Evolutionary conservation across 2,888 invertebrate species (phyloP).

Genomic region (Ophioninae sp.): DNA sequence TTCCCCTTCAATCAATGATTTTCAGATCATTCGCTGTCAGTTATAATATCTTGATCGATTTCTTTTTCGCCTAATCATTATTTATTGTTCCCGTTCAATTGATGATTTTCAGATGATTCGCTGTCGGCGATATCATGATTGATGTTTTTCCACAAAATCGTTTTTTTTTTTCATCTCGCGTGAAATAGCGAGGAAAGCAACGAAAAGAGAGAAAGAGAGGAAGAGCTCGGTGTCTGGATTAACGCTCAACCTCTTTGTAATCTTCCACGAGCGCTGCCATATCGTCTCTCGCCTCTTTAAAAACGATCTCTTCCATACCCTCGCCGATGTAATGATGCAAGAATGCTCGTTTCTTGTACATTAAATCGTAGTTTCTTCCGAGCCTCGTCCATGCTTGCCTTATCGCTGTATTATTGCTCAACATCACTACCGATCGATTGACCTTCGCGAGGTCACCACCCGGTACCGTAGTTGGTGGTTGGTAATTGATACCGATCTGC

Average conservation of each 20-base stretch:
- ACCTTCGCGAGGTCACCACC: conserved; percentile 89
- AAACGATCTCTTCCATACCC: conserved; percentile 87
- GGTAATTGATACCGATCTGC: conserved; percentile 88
- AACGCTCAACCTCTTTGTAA: conserved; percentile 85
- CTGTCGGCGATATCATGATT: too few relatives aligned
- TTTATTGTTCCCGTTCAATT: too few relatives aligned
- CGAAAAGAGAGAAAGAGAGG: neutral
- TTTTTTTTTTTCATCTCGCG: neutral
- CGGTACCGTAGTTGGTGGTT: conserved; percentile 89
- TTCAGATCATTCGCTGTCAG: conserved; percentile 4
- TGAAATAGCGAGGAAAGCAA: too few relatives aligned
- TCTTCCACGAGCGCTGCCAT: conserved; percentile 85
- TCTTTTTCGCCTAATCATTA: neutral
- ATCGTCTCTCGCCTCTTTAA: conserved; percentile 85
- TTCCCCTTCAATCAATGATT: neutral
- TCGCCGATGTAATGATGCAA: conserved; percentile 93
- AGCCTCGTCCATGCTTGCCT: conserved; percentile 91
- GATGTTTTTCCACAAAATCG: neutral
- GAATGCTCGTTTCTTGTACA: conserved; percentile 92
- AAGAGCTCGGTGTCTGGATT: conserved; percentile 42
- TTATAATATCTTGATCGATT: conserved; percentile 7
- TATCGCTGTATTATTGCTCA: conserved; percentile 92
- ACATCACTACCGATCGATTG: conserved; percentile 90
- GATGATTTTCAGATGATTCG: too few relatives aligned
- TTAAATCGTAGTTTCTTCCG: conserved; percentile 89